phyloP scores from a whole-genome alignment of 2,113 vertebrate species.

The Vicugna pacos region DNA sequence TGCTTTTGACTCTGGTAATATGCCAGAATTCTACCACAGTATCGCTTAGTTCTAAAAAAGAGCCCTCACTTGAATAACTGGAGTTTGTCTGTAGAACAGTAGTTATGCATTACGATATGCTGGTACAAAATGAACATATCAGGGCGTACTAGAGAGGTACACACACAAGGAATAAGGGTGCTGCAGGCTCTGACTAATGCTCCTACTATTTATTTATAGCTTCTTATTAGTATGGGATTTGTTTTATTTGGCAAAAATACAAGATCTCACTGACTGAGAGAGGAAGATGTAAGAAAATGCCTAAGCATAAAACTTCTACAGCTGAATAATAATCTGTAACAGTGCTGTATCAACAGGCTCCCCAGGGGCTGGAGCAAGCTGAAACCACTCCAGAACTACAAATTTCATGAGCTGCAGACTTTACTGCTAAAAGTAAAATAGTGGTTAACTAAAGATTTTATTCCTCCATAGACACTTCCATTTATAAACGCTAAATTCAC shows the following conservation, averaged over 20 bases:
- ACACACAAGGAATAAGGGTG: neutral
- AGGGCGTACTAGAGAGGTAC: neutral
- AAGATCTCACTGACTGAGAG: constrained; percentile 58
- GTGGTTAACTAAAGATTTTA: constrained; percentile 22
- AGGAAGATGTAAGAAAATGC: constrained; percentile 64
- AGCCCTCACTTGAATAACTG: neutral
- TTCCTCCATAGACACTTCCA: neutral
- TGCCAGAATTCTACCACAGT: neutral
- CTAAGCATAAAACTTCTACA: neutral
- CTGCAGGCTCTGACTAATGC: constrained; percentile 38
- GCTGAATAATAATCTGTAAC: constrained; percentile 45
- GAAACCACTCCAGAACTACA: constrained; percentile 23
- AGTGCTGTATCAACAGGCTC: constrained; percentile 27
- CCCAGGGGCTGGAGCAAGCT: neutral
- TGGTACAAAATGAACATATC: neutral
- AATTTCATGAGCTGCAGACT: constrained; percentile 43
- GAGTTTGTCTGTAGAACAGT: neutral
- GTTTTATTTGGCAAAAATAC: constrained; percentile 72
- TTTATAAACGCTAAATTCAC: constrained; percentile 47
- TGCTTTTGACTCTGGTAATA: neutral
- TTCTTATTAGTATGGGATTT: constrained; percentile 60
- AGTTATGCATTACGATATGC: neutral
- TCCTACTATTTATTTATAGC: constrained; percentile 52
- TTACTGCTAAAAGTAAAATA: constrained; percentile 39
- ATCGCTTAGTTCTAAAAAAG: constrained; percentile 1